Base-by-base conservation (phyloP, 2,888 invertebrate genomes). In the Polyommatus iphigenia region DNA sequence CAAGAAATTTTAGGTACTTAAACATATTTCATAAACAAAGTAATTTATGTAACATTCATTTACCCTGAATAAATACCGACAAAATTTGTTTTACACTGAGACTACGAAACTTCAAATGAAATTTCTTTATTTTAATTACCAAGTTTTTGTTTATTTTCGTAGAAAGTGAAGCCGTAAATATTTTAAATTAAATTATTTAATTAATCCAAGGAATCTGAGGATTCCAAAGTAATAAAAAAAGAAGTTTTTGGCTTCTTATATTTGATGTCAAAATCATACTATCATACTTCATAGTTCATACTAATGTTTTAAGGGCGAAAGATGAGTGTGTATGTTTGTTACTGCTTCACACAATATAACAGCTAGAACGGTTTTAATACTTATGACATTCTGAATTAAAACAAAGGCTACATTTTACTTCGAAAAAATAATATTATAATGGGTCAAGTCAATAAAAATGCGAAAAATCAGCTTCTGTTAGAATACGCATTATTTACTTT, bases 41-140 rank as follows among this genome's bases (percentile, higher is more conserved):
- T 67, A 67, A 67, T 67, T 32, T 67, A 29, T 32, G 10, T 67
- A 67, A 67, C 32, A 67, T 32, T 10, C 0, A 67, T 67, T 67
- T 67, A 7, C 15, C 29, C 67, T 10, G 18, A 67, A 32, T 15
- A 67, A 67, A 67, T 67, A 32, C 67, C 6, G 29, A 29, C 5
- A 18, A 67, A 24, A 67, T 67, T 29, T 67, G 67, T 13, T 32
- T 67, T 18, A 18, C 6, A 67, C 67, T 1, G 67, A 67, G 29
- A 29, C 29, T 29, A 67, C 29, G 67, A 20, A 67, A 67, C 15
- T 67, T 67, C 29, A 67, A 32, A 67, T 67, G 67, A 67, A 67
- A 67, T 67, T 67, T 67, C 29, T 67, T 67, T 29, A 67, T 67
- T 15, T 67, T 32, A 67, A 67, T 67, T 67, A 67, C 10, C 20